phyloP scores from a whole-genome alignment of 1,140 invertebrate species.

The Lepidurus packardi region DNA sequence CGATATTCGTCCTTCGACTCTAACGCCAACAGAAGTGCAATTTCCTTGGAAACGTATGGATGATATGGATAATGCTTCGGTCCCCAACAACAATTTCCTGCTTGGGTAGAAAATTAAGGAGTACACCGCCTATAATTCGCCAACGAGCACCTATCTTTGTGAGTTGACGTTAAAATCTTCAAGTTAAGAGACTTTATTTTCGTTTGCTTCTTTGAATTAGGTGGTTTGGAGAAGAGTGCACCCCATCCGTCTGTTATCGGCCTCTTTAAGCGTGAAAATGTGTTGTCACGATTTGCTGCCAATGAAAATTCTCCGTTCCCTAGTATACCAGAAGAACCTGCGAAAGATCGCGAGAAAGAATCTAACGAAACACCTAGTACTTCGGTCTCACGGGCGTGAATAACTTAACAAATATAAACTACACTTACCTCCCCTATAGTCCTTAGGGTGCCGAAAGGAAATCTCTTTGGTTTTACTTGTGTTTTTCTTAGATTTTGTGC shows the following conservation, averaged over 20 bases:
- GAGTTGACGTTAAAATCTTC: conserved; percentile 39
- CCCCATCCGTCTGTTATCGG: conserved; percentile 40
- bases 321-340: neutral
- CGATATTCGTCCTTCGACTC: conserved; percentile 44
- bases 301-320: neutral
- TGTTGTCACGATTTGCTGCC: conserved; percentile 15
- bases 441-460: neutral
- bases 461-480: neutral
- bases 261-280: conserved; percentile 40
- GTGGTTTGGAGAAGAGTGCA: conserved; percentile 24
- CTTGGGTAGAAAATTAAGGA: conserved; percentile 89
- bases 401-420: neutral
- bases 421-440: neutral
- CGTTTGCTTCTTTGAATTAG: neutral
- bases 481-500: neutral
- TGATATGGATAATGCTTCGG: conserved; percentile 54
- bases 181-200: neutral
- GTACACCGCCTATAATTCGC: conserved; percentile 83
- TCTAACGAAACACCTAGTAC: neutral
- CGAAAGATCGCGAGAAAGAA: neutral
- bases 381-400: neutral
- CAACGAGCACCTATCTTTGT: conserved; percentile 84
- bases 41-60: conserved; percentile 79
- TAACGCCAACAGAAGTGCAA: conserved; percentile 75
- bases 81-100: conserved; percentile 86